Base-by-base conservation (phyloP, 2,888 invertebrate genomes). In the Dichetophora obliterata region DNA sequence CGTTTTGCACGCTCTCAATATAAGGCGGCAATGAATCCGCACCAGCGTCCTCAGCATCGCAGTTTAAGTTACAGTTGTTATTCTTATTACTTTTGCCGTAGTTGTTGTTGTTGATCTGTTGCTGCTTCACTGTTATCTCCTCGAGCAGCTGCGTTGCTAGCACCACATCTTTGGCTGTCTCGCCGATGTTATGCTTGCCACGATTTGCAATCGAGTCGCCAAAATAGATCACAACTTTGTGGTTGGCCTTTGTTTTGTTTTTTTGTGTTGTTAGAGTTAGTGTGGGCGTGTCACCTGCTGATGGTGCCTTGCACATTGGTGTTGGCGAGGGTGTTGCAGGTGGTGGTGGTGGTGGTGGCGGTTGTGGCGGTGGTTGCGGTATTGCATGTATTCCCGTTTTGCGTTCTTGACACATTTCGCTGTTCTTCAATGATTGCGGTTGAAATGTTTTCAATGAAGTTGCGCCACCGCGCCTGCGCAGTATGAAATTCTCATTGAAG, bases 171-270 rank as follows among this genome's bases (percentile, higher is more conserved):
- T 79, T 78, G 24, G 77, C 75, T 6, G 76, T 77, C 50, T 78
- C 77, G 31, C 75, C 75, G 19, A 69, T 71, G 71, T 71, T 78
- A 9, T 54, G 69, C 63, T 82, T 82, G 70, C 80, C 79, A 37
- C 84, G 81, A 81, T 83, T 83, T 52, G 86, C 85, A 52, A 92
- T 91, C 3, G 93, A 92, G 84, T 94, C 94, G 48, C 93, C 94
- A 81, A 93, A 94, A 86, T 93, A 94, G 82, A 94, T 93, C 68
- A 94, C 92, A n/a, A 93, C 93, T 89, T 92, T 93, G 84, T 94
- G 93, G 82, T 87, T 87, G 75, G 85, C 91, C 52, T 89, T 72
- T 75, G 59, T 68, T 76, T 79, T 11, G 65, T 65, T 61, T 37
- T 14, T 22, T 50, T n/a, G 16, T 24, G 73, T 84, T 79, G 72